Evolutionary conservation across 2,888 invertebrate species (phyloP).

Genomic region (Danaus chrysippus): DNA sequence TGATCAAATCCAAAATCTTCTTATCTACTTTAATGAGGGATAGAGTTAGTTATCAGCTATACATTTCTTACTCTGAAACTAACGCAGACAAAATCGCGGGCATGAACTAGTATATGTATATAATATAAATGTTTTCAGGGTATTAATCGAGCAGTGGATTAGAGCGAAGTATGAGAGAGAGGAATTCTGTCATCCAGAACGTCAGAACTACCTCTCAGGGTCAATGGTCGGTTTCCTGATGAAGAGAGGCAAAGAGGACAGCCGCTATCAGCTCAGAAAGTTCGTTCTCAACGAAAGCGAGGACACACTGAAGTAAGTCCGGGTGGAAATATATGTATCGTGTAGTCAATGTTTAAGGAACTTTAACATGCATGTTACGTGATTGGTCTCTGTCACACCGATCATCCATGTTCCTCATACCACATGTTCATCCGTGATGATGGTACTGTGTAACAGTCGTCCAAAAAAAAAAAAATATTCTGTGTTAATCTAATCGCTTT

Average conservation of each 20-base stretch:
- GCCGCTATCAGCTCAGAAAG: constrained; percentile 88
- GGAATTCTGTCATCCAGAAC: constrained; percentile 90
- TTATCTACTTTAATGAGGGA: too few species aligned
- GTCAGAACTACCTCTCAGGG: constrained; percentile 88
- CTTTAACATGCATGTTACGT: constrained; percentile 23
- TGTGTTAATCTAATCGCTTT: constrained; percentile 25
- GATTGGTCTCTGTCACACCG: constrained; percentile 15
- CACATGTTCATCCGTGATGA: constrained; percentile 1
- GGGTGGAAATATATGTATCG: not conserved
- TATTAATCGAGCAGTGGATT: constrained; percentile 94
- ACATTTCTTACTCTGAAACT: too few species aligned
- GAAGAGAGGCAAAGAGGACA: constrained; percentile 94
- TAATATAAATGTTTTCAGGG: constrained; percentile 75
- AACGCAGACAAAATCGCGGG: too few species aligned
- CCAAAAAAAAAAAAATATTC: not conserved
- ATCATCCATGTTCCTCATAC: constrained; percentile 19
- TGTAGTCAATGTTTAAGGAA: not conserved
- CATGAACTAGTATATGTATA: constrained; percentile 1
- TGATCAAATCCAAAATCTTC: too few species aligned
- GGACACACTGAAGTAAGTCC: constrained; percentile 84
- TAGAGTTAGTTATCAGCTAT: too few species aligned
- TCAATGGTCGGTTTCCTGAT: constrained; percentile 91
- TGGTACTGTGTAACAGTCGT: too few species aligned
- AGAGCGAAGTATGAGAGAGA: constrained; percentile 93
- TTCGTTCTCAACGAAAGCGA: constrained; percentile 90